Conservation (phyloP, 2,797 vertebrate species). For the Rhinogobio ventralis region DNA sequence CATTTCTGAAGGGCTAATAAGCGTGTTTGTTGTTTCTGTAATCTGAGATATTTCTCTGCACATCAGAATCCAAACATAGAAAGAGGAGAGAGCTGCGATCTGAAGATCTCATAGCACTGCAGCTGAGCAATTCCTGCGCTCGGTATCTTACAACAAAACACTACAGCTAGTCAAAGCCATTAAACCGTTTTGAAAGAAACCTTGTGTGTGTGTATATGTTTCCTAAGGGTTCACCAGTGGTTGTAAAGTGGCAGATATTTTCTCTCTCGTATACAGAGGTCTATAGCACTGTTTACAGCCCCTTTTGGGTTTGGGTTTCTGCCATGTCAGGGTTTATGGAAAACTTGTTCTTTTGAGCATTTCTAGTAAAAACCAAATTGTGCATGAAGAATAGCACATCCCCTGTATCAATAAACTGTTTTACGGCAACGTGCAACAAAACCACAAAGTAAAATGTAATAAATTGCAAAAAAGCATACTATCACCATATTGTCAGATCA, state of each 20-base stretch:
- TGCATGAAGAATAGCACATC: not conserved
- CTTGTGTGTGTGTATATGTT: not conserved
- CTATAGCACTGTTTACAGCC: conserved; percentile 14
- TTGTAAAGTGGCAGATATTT: conserved; percentile 20
- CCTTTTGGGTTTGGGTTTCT: not conserved
- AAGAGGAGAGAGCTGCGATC: not conserved
- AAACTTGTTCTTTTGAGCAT: not conserved
- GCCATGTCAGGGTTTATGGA: conserved; percentile 18
- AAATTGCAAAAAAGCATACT: no score
- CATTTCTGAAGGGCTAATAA: conserved; percentile 26
- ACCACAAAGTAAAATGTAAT: not conserved
- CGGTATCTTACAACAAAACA: not conserved
- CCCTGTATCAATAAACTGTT: not conserved
- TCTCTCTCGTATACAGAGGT: not conserved
- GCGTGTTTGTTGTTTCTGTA: conserved; percentile 52
- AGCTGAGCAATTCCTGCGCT: not conserved
- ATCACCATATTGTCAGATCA: no score
- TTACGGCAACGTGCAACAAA: not conserved
- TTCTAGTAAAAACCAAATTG: not conserved
- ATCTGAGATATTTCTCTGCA: conserved; percentile 48
- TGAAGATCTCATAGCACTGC: not conserved
- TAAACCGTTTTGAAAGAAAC: not conserved
- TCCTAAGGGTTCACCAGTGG: conserved; percentile 10
- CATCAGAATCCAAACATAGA: conserved; percentile 50
- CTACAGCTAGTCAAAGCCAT: not conserved